Conservation (phyloP, 1,140 invertebrate genomes). For the Drosophila tropicalis region DNA sequence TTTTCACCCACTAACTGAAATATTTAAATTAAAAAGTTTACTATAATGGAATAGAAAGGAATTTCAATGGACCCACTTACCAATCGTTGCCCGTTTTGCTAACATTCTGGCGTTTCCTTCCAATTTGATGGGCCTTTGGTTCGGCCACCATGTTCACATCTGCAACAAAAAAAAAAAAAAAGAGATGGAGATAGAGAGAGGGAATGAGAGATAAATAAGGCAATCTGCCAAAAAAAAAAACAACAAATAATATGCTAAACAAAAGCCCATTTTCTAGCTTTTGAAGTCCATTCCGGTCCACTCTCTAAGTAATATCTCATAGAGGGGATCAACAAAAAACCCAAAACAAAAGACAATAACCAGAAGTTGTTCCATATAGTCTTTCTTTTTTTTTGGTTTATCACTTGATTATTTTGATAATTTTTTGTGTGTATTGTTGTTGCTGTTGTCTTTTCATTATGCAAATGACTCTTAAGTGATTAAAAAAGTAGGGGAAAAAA, state of each 20-base stretch:
- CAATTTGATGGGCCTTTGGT: constrained; percentile 92
- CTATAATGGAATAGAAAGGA: constrained; percentile 1
- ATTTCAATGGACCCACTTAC: constrained; percentile 84
- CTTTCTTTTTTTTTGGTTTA: constrained; percentile 20
- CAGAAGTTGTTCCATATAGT: constrained; percentile 22
- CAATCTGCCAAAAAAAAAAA: constrained; percentile 23
- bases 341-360: constrained; percentile 29
- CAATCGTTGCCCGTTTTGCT: constrained; percentile 92
- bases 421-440: constrained; percentile 15
- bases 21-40: constrained; percentile 61
- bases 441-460: constrained; percentile 65
- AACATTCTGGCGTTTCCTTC: constrained; percentile 90
- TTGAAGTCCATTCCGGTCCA: constrained; percentile 53
- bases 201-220: constrained; percentile 26
- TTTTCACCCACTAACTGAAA: constrained; percentile 26
- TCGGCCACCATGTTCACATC: constrained; percentile 91
- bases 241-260: constrained; percentile 39
- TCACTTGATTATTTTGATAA: constrained; percentile 31
- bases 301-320: constrained; percentile 23
- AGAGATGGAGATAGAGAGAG: constrained; percentile 15
- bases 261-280: constrained; percentile 34
- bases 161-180: constrained; percentile 45
- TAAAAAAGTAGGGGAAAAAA: constrained; percentile 39
- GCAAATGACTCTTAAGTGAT: constrained; percentile 67
- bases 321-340: constrained; percentile 36